These are phyloP conservation scores for Bombus superbus DNA, from an alignment of 1,140 invertebrate genomes.

Conservation along the genomic window DNA sequence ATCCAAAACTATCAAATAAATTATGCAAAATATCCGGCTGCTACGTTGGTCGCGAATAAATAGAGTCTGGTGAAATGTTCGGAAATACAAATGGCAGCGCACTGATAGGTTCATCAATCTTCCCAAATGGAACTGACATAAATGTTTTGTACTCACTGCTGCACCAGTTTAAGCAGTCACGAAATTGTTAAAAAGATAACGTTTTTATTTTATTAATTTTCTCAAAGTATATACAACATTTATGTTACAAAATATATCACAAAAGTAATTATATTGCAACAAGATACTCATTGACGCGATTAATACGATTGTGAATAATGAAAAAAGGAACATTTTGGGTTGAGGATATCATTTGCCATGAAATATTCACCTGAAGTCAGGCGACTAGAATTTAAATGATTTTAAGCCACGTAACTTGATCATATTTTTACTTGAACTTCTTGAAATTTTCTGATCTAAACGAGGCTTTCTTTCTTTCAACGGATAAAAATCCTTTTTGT, in stretches of 20 bases:
- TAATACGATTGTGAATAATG: too few relatives aligned
- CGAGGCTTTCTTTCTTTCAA: background rate
- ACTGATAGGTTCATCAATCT: background rate
- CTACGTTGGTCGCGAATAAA: background rate
- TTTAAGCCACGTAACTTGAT: too few relatives aligned
- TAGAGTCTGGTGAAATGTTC: background rate
- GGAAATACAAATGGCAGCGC: background rate
- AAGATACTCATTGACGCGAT: too few relatives aligned
- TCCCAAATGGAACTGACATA: background rate
- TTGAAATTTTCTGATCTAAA: background rate
- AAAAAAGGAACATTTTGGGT: too few relatives aligned
- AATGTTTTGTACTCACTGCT: background rate
- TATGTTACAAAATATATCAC: too few relatives aligned
- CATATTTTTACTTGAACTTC: too few relatives aligned
- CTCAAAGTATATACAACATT: too few relatives aligned
- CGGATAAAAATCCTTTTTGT: background rate
- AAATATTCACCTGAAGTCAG: too few relatives aligned
- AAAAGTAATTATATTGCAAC: too few relatives aligned
- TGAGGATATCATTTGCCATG: too few relatives aligned
- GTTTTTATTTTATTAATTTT: too few relatives aligned
- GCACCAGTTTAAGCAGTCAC: background rate
- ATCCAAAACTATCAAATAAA: conserved; percentile 9
- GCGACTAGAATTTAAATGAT: too few relatives aligned
- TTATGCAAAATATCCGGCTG: background rate
- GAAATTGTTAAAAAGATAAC: background rate